A percentile compares a stretch with the other conserved stretches of the same genome.
Conservation (phyloP, 2,888 invertebrate genomes). For the Lampropteryx suffumata region DNA sequence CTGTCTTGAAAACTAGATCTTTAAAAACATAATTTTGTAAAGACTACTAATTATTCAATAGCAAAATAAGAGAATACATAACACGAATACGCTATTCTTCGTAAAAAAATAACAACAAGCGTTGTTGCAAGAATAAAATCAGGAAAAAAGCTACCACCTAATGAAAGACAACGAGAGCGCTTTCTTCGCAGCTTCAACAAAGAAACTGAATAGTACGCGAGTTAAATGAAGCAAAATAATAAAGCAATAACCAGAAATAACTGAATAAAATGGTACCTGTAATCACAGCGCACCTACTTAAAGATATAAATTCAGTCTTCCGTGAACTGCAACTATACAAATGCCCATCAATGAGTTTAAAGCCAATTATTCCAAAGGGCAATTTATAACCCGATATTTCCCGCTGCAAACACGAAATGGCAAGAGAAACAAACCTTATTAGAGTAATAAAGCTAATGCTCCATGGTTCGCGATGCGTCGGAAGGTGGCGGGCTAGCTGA, state of each 20-base stretch:
- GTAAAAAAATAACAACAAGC: background rate
- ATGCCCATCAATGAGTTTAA: slow-evolving; percentile 23
- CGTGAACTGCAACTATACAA: slow-evolving; percentile 21
- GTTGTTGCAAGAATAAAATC: slow-evolving; percentile 7
- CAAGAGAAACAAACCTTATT: slow-evolving; percentile 37
- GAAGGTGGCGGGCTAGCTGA: slow-evolving; percentile 23
- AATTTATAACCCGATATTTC: slow-evolving; percentile 27
- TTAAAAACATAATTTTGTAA: too few species aligned
- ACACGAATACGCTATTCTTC: too few species aligned
- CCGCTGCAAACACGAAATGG: slow-evolving; percentile 28
- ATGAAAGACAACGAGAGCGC: slow-evolving; percentile 7
- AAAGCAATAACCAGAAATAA: slow-evolving; percentile 1
- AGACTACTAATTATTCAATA: too few species aligned
- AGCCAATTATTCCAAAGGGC: slow-evolving; percentile 27
- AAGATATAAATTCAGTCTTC: slow-evolving; percentile 8
- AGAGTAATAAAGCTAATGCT: slow-evolving; percentile 51
- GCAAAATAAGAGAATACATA: too few species aligned
- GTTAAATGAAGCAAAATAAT: slow-evolving; percentile 2
- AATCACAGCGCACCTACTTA: background rate
- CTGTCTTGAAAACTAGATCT: too few species aligned
- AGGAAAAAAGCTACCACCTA: slow-evolving; percentile 2
- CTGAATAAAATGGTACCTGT: slow-evolving; percentile 10
- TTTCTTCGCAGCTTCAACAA: slow-evolving; percentile 7
- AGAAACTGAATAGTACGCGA: background rate
- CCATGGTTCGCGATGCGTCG: slow-evolving; percentile 43